phyloP scores from a whole-genome alignment of 2,888 invertebrate genomes.

The Melitaea athalia region DNA sequence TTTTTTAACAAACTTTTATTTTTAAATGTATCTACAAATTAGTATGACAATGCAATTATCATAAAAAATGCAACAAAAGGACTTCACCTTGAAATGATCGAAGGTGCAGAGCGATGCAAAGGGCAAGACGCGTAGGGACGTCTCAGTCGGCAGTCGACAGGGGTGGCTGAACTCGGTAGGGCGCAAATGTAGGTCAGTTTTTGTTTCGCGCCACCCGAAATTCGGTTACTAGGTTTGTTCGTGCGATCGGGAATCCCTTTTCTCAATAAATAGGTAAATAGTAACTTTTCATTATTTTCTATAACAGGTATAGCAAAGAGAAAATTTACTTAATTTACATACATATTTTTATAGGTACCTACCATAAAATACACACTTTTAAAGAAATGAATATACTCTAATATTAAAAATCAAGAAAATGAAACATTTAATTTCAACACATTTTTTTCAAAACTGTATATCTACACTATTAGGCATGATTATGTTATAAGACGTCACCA shows the following conservation, averaged over 20 bases:
- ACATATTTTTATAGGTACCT: not conserved
- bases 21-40: not conserved
- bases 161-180: conserved; percentile 80
- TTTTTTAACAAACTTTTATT: too few species aligned
- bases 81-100: conserved; percentile 64
- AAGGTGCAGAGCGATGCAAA: conserved; percentile 64
- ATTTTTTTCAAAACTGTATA: too few species aligned
- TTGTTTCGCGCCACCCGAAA: conserved; percentile 80
- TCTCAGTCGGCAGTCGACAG: conserved; percentile 64
- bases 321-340: conserved; percentile 1
- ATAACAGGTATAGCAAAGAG: not conserved
- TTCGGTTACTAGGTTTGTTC: conserved; percentile 76
- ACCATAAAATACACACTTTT: not conserved
- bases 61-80: conserved; percentile 38
- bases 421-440: too few species aligned
- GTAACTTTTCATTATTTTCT: not conserved
- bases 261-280: conserved; percentile 42
- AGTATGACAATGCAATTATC: conserved; percentile 12
- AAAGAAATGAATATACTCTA: not conserved
- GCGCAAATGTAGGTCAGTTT: conserved; percentile 81
- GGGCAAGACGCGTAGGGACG: conserved; percentile 73
- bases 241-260: conserved; percentile 35
- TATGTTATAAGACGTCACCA: not conserved
- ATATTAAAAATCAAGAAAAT: too few species aligned
- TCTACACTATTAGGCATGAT: too few species aligned